These are phyloP conservation scores for Chymomyza costata DNA, from an alignment of 1,140 invertebrate species.

Conservation along the genomic window DNA sequence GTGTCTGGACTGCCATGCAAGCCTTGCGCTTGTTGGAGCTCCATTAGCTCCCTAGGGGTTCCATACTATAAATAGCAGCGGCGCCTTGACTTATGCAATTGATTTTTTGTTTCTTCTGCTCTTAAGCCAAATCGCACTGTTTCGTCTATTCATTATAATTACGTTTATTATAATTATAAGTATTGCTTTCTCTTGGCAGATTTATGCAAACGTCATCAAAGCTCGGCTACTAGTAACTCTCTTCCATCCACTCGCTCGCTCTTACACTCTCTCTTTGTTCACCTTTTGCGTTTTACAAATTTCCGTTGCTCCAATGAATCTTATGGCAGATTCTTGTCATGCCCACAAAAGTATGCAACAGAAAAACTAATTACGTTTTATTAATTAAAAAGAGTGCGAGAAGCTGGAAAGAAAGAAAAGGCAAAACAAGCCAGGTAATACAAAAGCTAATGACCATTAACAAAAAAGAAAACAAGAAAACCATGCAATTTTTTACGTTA, in stretches of 20 bases:
- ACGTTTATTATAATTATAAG: slow-evolving; percentile 60
- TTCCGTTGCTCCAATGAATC: slow-evolving; percentile 2
- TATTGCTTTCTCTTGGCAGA: too few relatives aligned
- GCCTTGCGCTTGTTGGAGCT: too few relatives aligned
- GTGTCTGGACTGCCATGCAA: too few relatives aligned
- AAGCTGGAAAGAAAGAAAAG: background rate
- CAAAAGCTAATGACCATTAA: too few relatives aligned
- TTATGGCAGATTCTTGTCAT: slow-evolving; percentile 53
- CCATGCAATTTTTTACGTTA: too few relatives aligned
- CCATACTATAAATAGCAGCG: background rate
- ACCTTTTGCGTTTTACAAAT: slow-evolving; percentile 12
- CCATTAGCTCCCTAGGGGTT: too few relatives aligned
- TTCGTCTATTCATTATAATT: slow-evolving; percentile 39
- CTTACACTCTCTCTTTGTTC: slow-evolving; percentile 1
- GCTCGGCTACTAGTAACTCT: slow-evolving; percentile 11
- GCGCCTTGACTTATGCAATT: slow-evolving; percentile 42
- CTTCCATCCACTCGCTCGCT: background rate
- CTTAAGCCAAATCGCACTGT: too few relatives aligned
- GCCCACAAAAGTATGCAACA: slow-evolving; percentile 23
- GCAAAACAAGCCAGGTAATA: slow-evolving; percentile 13
- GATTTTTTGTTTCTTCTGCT: slow-evolving; percentile 21
- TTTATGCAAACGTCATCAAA: slow-evolving; percentile 31
- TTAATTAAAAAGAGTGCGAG: slow-evolving; percentile 51
- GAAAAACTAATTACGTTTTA: slow-evolving; percentile 60
- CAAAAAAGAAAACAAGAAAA: too few relatives aligned